Percentiles rank a stretch among this genome's conserved stretches.
phyloP scores from a whole-genome alignment of 2,113 vertebrate species.

The Notarius lentiginosus region DNA sequence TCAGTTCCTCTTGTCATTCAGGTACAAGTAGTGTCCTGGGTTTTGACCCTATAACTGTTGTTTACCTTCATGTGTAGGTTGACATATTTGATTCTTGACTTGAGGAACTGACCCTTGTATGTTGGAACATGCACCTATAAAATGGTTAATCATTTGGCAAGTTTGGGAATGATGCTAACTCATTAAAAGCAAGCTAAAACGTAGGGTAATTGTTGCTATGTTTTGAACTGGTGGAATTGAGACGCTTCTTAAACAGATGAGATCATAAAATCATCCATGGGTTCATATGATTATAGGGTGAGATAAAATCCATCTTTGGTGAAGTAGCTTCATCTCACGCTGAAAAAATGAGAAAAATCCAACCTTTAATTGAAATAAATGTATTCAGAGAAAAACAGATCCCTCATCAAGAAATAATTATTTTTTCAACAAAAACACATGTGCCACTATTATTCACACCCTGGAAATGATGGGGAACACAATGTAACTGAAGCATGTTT shows the following conservation, averaged over 20 bases:
- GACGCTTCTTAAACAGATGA: neutral
- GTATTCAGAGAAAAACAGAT: too few species aligned
- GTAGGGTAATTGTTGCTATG: neutral
- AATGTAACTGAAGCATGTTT: too few species aligned
- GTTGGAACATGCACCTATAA: neutral
- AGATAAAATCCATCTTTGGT: too few species aligned
- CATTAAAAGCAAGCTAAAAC: neutral
- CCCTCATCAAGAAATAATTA: too few species aligned
- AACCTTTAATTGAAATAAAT: too few species aligned
- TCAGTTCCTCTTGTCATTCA: neutral
- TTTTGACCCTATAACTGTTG: neutral
- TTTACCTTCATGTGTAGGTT: neutral
- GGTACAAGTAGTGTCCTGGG: neutral
- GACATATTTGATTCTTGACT: neutral
- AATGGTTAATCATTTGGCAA: neutral
- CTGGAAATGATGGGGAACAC: too few species aligned
- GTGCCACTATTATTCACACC: too few species aligned
- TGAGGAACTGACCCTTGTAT: neutral
- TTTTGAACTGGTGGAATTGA: neutral
- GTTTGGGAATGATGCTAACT: neutral
- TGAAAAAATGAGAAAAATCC: too few species aligned
- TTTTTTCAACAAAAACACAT: too few species aligned
- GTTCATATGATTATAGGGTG: neutral
- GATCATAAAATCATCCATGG: neutral
- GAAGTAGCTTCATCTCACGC: too few species aligned